Evolutionary conservation across 2,888 invertebrate genomes (phyloP), one percentile per base, ranked within the genome.

Genomic region (Agelastica alni): DNA sequence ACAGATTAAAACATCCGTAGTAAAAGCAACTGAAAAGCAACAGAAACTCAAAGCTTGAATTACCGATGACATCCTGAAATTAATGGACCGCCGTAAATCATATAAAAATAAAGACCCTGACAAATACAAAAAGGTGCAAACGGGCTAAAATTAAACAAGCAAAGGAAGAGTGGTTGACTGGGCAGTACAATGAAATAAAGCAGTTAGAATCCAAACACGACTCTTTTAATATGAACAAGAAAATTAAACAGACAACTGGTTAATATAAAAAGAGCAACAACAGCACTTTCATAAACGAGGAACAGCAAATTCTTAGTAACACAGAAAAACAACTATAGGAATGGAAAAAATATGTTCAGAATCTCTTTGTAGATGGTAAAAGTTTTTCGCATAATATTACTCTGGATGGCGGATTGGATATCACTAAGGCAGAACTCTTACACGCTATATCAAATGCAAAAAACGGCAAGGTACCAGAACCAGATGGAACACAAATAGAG

Each of bases 311-410:
- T 32, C 32, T 32, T 32, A 32, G 32, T 32, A 32, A 4, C 32
- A 32, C 32, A 32, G 32, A 32, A 32, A n/a, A 32, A 32, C 32
- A 32, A 32, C 32, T 32, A 32, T n/a, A n/a, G n/a, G n/a, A n/a
- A n/a, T n/a, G n/a, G n/a, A n/a, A n/a, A n/a, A n/a, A n/a, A n/a
- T n/a, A 4, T 6, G 32, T n/a, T n/a, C n/a, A n/a, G n/a, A n/a
- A n/a, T n/a, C n/a, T n/a, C n/a, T n/a, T n/a, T n/a, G n/a, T n/a
- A n/a, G n/a, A 32, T 32, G 32, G 32, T 6, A 32, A 32, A 32
- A 32, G 4, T 4, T 32, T 4, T 12, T 32, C 32, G 13, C 32
- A 4, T n/a, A 32, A 32, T 32, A 32, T 32, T 32, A 32, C 13
- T 32, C 10, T 32, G 13, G 32, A 32, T 12, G n/a, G n/a, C 32